Percentiles rank a stretch among this genome's conserved stretches.
These are phyloP conservation scores for Drosophila subobscura DNA, from an alignment of 1,140 invertebrate species.

Conservation along the genomic window DNA sequence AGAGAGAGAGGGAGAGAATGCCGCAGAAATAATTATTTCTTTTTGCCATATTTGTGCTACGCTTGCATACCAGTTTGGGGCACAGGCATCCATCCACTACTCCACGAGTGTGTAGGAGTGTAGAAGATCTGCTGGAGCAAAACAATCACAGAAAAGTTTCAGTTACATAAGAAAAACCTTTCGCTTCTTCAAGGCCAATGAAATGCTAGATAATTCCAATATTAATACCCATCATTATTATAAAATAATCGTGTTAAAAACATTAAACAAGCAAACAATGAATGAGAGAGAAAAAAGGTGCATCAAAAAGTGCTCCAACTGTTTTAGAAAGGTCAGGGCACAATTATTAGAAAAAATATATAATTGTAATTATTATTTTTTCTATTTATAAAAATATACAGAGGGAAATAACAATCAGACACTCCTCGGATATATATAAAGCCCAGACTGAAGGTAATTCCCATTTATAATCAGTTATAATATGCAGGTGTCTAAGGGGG, in stretches of 20 bases:
- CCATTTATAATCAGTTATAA: slow-evolving; percentile 37
- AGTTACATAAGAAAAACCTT: slow-evolving; percentile 22
- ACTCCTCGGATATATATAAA: background rate
- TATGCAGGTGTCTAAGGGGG: background rate
- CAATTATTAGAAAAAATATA: slow-evolving; percentile 18
- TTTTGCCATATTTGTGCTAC: slow-evolving; percentile 62
- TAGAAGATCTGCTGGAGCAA: slow-evolving; percentile 16
- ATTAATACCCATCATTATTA: slow-evolving; percentile 33
- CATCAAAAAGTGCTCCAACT: slow-evolving; percentile 16
- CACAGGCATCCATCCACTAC: slow-evolving; percentile 27
- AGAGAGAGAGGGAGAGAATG: slow-evolving; percentile 60
- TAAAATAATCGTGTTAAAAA: slow-evolving; percentile 18
- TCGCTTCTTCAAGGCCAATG: slow-evolving; percentile 15
- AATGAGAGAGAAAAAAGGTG: background rate
- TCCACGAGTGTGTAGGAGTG: slow-evolving; percentile 27
- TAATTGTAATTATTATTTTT: slow-evolving; percentile 22
- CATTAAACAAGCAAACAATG: slow-evolving; percentile 30
- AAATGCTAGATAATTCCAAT: slow-evolving; percentile 16
- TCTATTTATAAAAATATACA: slow-evolving; percentile 22
- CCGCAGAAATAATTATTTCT: slow-evolving; percentile 81
- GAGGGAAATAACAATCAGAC: slow-evolving; percentile 24
- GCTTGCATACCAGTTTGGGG: slow-evolving; percentile 25
- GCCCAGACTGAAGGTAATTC: slow-evolving; percentile 26
- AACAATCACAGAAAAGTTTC: slow-evolving; percentile 24
- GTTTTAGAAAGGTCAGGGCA: slow-evolving; percentile 43